These are phyloP conservation scores for Poeciliopsis prolifica DNA, from an alignment of 2,113 vertebrate genomes.

Conservation along the genomic window DNA sequence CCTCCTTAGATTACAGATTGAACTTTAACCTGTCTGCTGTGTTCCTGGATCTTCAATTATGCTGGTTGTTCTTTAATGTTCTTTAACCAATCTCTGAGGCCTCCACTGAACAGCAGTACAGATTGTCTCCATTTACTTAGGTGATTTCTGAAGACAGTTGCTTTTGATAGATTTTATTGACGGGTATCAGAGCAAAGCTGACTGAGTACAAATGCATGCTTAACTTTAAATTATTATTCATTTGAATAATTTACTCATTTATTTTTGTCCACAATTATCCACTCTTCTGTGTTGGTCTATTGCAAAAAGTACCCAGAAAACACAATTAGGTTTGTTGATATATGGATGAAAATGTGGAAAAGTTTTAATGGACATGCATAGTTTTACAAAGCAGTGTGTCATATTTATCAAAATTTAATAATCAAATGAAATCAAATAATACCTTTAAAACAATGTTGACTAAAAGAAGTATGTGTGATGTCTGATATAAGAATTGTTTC, in stretches of 20 bases:
- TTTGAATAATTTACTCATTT: neutral
- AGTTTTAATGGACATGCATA: neutral
- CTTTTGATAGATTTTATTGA: too few relatives aligned
- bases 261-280: neutral
- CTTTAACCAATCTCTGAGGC: too few relatives aligned
- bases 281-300: neutral
- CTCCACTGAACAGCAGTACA: too few relatives aligned
- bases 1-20: too few relatives aligned
- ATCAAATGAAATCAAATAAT: neutral
- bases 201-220: too few relatives aligned
- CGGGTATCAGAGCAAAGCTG: too few relatives aligned
- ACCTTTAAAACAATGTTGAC: neutral
- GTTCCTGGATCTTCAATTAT: too few relatives aligned
- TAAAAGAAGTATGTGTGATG: neutral
- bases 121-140: too few relatives aligned
- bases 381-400: neutral
- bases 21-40: too few relatives aligned
- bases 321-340: neutral
- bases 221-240: too few relatives aligned
- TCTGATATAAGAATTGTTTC: conserved; percentile 10
- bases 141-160: too few relatives aligned
- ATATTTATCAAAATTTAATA: neutral
- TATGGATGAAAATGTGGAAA: neutral
- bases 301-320: neutral
- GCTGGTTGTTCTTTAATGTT: too few relatives aligned